phyloP scores from a whole-genome alignment of 2,797 vertebrate species.

The Glossophaga mutica region DNA sequence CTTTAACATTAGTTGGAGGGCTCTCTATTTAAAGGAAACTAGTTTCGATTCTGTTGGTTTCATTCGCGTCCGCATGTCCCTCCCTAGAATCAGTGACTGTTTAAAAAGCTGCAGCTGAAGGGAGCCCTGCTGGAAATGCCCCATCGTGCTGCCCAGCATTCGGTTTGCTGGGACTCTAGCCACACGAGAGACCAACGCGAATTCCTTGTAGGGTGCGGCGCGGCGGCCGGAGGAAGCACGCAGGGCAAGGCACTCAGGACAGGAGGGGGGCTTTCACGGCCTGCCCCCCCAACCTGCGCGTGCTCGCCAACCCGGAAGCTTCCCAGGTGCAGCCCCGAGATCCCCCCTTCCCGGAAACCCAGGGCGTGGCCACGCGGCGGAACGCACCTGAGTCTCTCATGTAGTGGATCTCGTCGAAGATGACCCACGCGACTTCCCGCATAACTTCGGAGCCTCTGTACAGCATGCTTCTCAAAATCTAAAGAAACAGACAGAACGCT shows the following conservation, averaged over 20 bases:
- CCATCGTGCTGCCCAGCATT: neutral
- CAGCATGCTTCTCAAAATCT: conserved; percentile 99
- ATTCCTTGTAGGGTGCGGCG: fast-evolving
- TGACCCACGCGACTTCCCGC: conserved; percentile 97
- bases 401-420: conserved; percentile 99
- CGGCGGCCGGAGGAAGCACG: neutral
- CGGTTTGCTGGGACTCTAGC: neutral
- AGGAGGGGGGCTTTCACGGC: no score
- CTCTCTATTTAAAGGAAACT: neutral
- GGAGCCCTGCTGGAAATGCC: neutral
- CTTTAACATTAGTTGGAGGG: neutral
- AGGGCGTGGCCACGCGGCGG: neutral
- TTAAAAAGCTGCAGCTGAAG: conserved; percentile 6
- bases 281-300: neutral
- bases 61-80: neutral
- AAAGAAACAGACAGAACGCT: neutral
- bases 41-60: conserved; percentile 23
- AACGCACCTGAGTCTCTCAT: conserved; percentile 95
- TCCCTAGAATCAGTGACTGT: neutral
- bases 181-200: neutral
- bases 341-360: neutral
- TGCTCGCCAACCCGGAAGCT: neutral
- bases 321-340: neutral
- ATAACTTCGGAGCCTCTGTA: conserved; percentile 99
- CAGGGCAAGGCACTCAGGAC: neutral